Base-by-base conservation (phyloP, 2,113 vertebrate species). In the Lepus americanus region DNA sequence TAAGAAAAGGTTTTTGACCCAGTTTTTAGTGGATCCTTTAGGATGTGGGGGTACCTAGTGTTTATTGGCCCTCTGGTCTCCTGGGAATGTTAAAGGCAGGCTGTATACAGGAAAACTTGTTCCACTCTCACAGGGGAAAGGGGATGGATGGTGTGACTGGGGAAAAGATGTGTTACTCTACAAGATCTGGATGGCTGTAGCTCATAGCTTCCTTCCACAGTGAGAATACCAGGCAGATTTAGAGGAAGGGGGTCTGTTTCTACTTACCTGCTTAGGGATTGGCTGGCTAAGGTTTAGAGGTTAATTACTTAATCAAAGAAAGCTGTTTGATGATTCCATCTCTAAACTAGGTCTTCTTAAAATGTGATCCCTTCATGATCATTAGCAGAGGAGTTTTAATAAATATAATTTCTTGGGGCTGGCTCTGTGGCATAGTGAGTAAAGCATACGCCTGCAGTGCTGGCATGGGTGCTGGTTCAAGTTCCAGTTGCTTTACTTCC, bases 221-320 rank as follows among this genome's bases (percentile, higher is more conserved):
- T 29, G 19, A 13, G n/a, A 27, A 51, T 20, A 9, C 12, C 16
- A 2, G 0, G 19, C 31, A n/a, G 29, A 19, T 77, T 64, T 39
- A 63, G 64, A 79, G 44, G 20, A 66, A 74, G 19, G 29, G n/a
- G 87, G 36, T 33, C 1, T 22, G 22, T 13, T 16, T 64, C 36
- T 1, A 53, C 44, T 36, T 8, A 39, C 29, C 80, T 59, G 23
- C 29, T 19, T 78, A 4, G 9, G 49, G 19, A 33, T 31, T 74
- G 84, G n/a, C 63, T 82, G 53, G 29, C 76, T 66, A 25, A 81
- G 27, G 33, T 44, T 93, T 82, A 55, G 55, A 89, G 63, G 22
- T 85, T 51, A 77, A 36, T 49, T n/a, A 17, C 33, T 12, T 76
- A 69, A 59, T 70, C 19, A 88, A 36, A 3, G 53, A 49, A n/a